phyloP scores from a whole-genome alignment of 2,888 invertebrate genomes.

The Pollenia angustigena region DNA sequence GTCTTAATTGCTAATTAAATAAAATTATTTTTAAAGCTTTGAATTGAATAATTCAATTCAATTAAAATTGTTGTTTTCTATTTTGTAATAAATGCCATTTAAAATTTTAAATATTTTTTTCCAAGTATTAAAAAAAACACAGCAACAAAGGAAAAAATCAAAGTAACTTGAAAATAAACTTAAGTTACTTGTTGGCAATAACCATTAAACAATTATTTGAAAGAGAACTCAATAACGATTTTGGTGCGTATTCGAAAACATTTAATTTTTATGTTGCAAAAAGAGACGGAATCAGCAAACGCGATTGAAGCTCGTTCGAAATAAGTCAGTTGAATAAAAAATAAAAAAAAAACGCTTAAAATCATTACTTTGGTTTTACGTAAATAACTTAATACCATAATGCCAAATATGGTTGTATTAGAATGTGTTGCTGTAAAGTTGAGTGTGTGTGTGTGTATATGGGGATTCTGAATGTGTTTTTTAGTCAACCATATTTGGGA shows the following conservation, averaged over 20 bases:
- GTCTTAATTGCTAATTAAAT: neutral
- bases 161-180: constrained; percentile 2
- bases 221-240: neutral
- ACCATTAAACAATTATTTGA: constrained; percentile 46
- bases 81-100: constrained; percentile 2
- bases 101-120: constrained; percentile 6
- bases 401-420: constrained; percentile 61
- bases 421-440: constrained; percentile 30
- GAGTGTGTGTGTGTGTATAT: neutral
- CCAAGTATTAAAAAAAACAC: neutral
- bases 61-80: constrained; percentile 7
- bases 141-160: neutral
- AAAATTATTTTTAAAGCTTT: neutral
- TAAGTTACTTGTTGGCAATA: constrained; percentile 20
- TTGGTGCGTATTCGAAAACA: neutral
- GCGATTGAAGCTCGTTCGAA: neutral
- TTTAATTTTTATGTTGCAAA: neutral
- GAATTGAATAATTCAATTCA: constrained; percentile 32
- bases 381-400: constrained; percentile 63
- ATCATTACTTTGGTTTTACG: constrained; percentile 54
- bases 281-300: neutral
- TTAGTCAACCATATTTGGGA: constrained; percentile 42
- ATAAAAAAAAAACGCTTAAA: constrained; percentile 6
- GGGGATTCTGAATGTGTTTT: neutral
- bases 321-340: constrained; percentile 8